phyloP scores from a whole-genome alignment of 2,113 vertebrate species.

The Campylorhamphus procurvoides region DNA sequence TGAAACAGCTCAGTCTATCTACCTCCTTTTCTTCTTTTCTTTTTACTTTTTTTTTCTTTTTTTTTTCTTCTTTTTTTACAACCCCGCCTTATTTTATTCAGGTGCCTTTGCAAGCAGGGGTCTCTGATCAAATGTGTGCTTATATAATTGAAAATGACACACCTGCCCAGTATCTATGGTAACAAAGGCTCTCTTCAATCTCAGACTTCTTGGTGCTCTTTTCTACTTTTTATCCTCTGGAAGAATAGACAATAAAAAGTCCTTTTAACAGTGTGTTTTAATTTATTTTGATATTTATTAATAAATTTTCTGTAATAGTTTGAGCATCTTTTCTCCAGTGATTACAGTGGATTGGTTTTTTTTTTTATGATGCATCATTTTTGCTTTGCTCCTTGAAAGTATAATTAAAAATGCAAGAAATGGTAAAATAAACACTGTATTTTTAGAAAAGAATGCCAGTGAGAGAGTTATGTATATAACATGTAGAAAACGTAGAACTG shows the following conservation, averaged over 20 bases:
- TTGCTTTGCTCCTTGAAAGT: not conserved
- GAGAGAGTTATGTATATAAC: not conserved
- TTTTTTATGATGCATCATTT: not conserved
- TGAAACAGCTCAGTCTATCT: conserved; percentile 40
- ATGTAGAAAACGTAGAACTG: not conserved
- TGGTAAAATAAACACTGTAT: not conserved
- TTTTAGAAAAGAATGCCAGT: not conserved
- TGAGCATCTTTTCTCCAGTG: not conserved
- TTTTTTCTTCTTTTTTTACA: not conserved
- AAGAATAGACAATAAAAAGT: conserved; percentile 8
- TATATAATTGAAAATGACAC: conserved; percentile 72
- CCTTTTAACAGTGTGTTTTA: conserved; percentile 34
- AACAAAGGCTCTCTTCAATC: conserved; percentile 74
- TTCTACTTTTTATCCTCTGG: conserved; percentile 61
- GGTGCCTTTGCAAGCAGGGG: conserved; percentile 65
- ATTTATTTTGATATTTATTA: not conserved
- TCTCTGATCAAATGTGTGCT: conserved; percentile 69
- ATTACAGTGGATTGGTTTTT: not conserved
- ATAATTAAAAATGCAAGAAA: not conserved
- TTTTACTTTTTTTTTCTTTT: not conserved
- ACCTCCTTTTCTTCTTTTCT: not conserved
- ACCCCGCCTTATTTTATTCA: conserved; percentile 64
- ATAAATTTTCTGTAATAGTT: not conserved
- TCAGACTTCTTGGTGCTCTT: conserved; percentile 64
- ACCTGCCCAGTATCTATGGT: conserved; percentile 79